A percentile compares a stretch with the other conserved stretches of the same genome.
Conservation (phyloP, 30 jellyfish, hydroid and myxozoan species). For the Sanderia malayensis region DNA sequence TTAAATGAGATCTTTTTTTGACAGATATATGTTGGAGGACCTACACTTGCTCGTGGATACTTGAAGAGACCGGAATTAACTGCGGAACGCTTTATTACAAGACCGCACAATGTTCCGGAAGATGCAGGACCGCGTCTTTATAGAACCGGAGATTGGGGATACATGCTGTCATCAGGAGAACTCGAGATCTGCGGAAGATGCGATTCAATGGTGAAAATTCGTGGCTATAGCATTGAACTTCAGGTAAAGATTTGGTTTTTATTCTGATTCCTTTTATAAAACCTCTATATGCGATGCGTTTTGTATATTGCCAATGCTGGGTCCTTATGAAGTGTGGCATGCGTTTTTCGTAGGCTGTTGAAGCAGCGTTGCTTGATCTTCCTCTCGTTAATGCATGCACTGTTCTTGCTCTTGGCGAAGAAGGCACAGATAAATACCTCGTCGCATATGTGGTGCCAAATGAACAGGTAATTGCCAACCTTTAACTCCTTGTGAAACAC, state of each 20-base stretch:
- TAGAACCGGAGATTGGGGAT: slow-evolving; percentile 96
- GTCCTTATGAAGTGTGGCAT: too few species aligned
- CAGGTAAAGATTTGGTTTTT: slow-evolving; percentile 57
- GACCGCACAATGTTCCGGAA: slow-evolving; percentile 34
- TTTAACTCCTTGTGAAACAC: neutral
- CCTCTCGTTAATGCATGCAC: slow-evolving; percentile 76
- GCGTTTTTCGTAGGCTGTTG: slow-evolving; percentile 78
- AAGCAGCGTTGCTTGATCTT: slow-evolving; percentile 73
- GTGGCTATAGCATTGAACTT: slow-evolving; percentile 87
- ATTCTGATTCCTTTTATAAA: too few species aligned
- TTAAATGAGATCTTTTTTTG: too few species aligned
- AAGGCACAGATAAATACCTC: slow-evolving; percentile 78
- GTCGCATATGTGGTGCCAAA: slow-evolving; percentile 83
- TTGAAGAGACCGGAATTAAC: slow-evolving; percentile 75
- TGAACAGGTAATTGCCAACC: slow-evolving; percentile 62
- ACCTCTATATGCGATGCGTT: too few species aligned
- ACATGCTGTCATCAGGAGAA: slow-evolving; percentile 81
- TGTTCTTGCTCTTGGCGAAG: slow-evolving; percentile 87
- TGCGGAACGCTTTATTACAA: slow-evolving; percentile 50
- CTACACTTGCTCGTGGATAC: slow-evolving; percentile 86
- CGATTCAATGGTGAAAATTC: slow-evolving; percentile 87
- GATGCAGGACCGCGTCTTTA: slow-evolving; percentile 58
- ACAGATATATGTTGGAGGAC: slow-evolving; percentile 89
- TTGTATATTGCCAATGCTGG: too few species aligned
- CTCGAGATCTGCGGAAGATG: slow-evolving; percentile 92